These are phyloP conservation scores for Drosophila diplacantha DNA, from an alignment of 2,888 invertebrate species.

Conservation along the genomic window DNA sequence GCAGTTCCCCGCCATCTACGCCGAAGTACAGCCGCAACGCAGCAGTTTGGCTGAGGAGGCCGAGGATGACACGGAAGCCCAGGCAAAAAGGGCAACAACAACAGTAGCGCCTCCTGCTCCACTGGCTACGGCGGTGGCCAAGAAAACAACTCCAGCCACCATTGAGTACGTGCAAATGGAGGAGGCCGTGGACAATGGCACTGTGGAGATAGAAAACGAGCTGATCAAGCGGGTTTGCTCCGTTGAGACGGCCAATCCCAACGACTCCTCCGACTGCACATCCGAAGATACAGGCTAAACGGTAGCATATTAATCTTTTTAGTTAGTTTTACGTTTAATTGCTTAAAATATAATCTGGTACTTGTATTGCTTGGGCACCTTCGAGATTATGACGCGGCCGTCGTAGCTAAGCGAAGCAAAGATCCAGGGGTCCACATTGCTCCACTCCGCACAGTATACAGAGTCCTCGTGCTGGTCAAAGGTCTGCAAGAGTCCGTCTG, in stretches of 20 bases:
- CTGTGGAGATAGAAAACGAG: conserved; percentile 75
- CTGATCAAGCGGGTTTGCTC: conserved; percentile 79
- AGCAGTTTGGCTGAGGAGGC: conserved; percentile 79
- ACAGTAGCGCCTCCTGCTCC: conserved; percentile 50
- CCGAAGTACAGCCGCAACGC: conserved; percentile 79
- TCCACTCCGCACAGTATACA: conserved; percentile 98
- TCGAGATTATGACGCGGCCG: conserved; percentile 93
- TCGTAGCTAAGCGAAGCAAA: conserved; percentile 98
- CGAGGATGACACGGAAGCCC: conserved; percentile 77
- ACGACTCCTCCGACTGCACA: conserved; percentile 83
- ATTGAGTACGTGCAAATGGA: conserved; percentile 78
- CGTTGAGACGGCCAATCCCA: conserved; percentile 82
- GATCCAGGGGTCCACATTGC: conserved; percentile 97
- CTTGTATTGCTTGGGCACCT: conserved; percentile 95
- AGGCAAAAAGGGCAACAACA: conserved; percentile 48
- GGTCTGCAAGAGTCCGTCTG: conserved; percentile 91
- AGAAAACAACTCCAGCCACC: conserved; percentile 66
- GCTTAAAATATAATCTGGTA: conserved; percentile 90
- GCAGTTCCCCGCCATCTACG: conserved; percentile 84
- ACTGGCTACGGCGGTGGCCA: conserved; percentile 39
- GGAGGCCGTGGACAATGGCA: conserved; percentile 76
- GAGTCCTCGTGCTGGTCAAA: conserved; percentile 99
- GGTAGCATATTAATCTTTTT: not conserved
- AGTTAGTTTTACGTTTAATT: conserved; percentile 28
- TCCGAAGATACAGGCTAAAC: conserved; percentile 80